A percentile compares a stretch with the other conserved stretches of the same genome.
phyloP scores from a whole-genome alignment of 2,888 invertebrate species.

The Aphidoletes aphidimyza region DNA sequence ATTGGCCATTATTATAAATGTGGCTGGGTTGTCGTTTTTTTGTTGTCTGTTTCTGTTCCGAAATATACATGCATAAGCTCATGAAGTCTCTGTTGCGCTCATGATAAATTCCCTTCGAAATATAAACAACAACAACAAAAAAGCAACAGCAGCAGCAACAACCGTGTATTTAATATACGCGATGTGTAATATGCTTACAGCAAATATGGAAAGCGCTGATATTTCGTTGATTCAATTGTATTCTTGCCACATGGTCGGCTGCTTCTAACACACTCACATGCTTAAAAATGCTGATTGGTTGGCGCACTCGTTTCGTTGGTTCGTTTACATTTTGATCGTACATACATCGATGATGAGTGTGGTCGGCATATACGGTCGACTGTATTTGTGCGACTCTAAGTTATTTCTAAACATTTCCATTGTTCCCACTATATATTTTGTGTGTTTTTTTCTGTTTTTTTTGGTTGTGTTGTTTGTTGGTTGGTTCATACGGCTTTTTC shows the following conservation, averaged over 20 bases:
- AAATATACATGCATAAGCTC: constrained; percentile 15
- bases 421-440: constrained; percentile 32
- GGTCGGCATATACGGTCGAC: background rate
- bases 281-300: background rate
- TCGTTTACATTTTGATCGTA: background rate
- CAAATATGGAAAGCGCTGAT: constrained; percentile 43
- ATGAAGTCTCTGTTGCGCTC: no score
- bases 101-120: constrained; percentile 26
- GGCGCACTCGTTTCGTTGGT: no score
- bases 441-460: background rate
- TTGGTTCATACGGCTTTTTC: no score
- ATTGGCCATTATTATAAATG: background rate
- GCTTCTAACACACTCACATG: background rate
- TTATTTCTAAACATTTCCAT: constrained; percentile 49
- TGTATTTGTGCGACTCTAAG: constrained; percentile 11
- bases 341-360: background rate
- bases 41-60: background rate
- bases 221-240: constrained; percentile 49
- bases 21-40: background rate
- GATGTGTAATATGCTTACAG: background rate
- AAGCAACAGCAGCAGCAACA: background rate
- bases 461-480: no score
- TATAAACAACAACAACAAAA: background rate
- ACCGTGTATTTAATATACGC: background rate
- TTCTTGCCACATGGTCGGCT: constrained; percentile 51